These are phyloP conservation scores for Hydrolagus affinis DNA, from an alignment of 2,113 vertebrate genomes.

Conservation along the genomic window DNA sequence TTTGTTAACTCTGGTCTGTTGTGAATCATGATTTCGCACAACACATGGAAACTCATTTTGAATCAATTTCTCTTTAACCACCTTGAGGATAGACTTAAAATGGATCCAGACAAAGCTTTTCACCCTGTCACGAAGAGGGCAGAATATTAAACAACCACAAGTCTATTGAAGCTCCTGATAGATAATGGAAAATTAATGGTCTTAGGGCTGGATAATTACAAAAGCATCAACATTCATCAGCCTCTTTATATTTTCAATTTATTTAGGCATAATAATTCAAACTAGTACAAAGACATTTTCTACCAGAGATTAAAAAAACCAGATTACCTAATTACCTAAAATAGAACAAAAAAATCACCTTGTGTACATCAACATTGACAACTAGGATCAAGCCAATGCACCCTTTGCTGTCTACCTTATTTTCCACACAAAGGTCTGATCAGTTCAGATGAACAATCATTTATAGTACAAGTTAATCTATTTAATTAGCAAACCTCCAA, in stretches of 20 bases:
- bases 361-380: background rate
- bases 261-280: slow-evolving; percentile 19
- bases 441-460: no score
- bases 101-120: slow-evolving; percentile 27
- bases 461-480: background rate
- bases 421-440: background rate
- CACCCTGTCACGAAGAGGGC: background rate
- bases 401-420: background rate
- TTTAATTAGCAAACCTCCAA: background rate
- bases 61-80: slow-evolving; percentile 30
- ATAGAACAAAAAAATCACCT: background rate
- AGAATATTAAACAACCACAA: slow-evolving; percentile 27
- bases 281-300: slow-evolving; percentile 10
- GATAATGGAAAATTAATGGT: slow-evolving; percentile 27
- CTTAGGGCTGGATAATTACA: slow-evolving; percentile 26
- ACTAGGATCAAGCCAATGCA: background rate
- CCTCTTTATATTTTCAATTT: slow-evolving; percentile 28
- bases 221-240: slow-evolving; percentile 28
- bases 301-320: slow-evolving; percentile 4
- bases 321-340: slow-evolving; percentile 9
- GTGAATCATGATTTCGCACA: slow-evolving; percentile 24
- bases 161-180: slow-evolving; percentile 16
- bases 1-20: background rate
- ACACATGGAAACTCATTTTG: slow-evolving; percentile 27
- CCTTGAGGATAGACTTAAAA: slow-evolving; percentile 28